These are phyloP conservation scores for Sorex fumeus DNA, from an alignment of 2,113 vertebrate genomes.

Conservation along the genomic window DNA sequence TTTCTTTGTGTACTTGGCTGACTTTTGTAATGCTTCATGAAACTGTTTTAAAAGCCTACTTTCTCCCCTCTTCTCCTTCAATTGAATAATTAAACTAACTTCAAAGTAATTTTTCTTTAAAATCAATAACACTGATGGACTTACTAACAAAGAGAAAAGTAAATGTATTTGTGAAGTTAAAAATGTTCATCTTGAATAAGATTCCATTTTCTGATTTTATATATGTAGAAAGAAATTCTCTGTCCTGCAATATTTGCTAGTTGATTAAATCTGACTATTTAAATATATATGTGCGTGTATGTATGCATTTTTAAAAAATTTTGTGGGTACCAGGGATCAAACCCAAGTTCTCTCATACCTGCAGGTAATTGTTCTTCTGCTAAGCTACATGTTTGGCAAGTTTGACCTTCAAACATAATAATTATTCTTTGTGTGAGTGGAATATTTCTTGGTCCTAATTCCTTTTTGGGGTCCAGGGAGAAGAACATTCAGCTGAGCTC, in stretches of 20 bases:
- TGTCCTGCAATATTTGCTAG: not conserved
- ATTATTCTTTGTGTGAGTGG: constrained; percentile 26
- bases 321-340: too few relatives aligned
- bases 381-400: too few relatives aligned
- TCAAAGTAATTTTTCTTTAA: not conserved
- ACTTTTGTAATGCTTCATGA: constrained; percentile 50
- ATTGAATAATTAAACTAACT: constrained; percentile 42
- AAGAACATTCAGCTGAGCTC: too few relatives aligned
- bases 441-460: not conserved
- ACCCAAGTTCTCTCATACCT: too few relatives aligned
- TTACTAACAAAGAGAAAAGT: constrained; percentile 19
- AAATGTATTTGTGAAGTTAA: not conserved
- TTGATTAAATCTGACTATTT: not conserved
- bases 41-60: constrained; percentile 38
- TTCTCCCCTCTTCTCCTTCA: not conserved
- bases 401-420: not conserved
- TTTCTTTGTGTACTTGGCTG: constrained; percentile 33
- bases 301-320: not conserved
- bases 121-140: not conserved
- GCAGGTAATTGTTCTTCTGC: too few relatives aligned
- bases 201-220: constrained; percentile 29
- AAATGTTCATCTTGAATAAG: not conserved
- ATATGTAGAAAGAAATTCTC: constrained; percentile 20
- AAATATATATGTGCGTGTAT: too few relatives aligned
- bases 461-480: too few relatives aligned